Evolutionary conservation across 2,888 invertebrate species (phyloP).

Genomic region (Rhamnusium bicolor): DNA sequence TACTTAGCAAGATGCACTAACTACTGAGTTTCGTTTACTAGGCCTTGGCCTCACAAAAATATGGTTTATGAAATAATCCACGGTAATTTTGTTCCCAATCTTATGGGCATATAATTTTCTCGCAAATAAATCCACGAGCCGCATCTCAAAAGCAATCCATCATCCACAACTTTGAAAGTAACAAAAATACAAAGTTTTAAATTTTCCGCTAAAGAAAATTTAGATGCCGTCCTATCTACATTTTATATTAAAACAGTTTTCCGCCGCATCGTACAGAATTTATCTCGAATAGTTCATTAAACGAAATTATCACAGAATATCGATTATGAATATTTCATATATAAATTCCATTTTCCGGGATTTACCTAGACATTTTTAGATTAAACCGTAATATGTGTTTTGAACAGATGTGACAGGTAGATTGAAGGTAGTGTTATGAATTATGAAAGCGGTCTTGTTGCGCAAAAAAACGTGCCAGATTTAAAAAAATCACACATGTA

Average conservation of each 20-base stretch:
- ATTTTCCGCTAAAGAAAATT: neutral
- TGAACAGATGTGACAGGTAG: neutral
- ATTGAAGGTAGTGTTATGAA: neutral
- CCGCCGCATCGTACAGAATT: neutral
- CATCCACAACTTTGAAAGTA: neutral
- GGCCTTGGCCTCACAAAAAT: too few relatives aligned
- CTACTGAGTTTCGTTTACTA: too few relatives aligned
- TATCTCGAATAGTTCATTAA: neutral
- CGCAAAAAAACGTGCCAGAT: neutral
- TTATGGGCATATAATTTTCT: neutral
- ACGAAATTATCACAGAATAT: neutral
- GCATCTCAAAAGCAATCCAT: neutral
- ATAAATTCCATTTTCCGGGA: neutral
- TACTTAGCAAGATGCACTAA: too few relatives aligned
- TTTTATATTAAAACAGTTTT: neutral
- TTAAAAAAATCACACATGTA: neutral
- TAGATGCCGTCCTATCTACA: neutral
- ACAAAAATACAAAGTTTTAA: neutral
- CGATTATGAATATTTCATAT: neutral
- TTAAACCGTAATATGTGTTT: neutral
- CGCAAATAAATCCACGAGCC: neutral
- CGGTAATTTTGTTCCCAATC: too few relatives aligned
- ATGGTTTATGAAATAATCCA: too few relatives aligned
- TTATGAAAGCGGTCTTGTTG: neutral
- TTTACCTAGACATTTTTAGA: neutral